Conservation (phyloP, 2,113 vertebrate species). For the Patagioenas fasciata region DNA sequence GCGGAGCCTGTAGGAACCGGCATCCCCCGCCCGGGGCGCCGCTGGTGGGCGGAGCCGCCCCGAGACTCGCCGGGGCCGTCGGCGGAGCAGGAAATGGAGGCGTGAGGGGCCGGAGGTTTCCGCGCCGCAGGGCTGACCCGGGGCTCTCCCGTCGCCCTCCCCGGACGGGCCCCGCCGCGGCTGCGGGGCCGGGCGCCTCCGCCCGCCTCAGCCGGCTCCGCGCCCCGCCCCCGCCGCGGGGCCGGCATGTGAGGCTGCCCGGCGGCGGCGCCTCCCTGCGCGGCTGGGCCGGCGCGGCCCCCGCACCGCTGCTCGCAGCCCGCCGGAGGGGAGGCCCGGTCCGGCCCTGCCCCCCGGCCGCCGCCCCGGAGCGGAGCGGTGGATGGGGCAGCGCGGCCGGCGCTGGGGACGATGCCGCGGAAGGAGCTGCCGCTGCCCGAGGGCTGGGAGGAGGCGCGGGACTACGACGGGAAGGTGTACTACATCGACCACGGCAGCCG, state of each 20-base stretch:
- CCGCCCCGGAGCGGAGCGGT: neutral
- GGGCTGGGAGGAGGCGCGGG: slow-evolving; percentile 95
- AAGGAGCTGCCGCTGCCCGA: slow-evolving; percentile 95
- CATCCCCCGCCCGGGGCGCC: neutral
- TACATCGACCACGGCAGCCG: slow-evolving; percentile 93
- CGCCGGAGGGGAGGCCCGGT: neutral
- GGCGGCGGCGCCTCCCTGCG: neutral
- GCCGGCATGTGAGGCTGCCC: too few relatives aligned
- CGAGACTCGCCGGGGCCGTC: too few relatives aligned
- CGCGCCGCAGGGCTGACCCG: too few relatives aligned
- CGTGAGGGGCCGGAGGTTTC: too few relatives aligned
- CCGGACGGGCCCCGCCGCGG: too few relatives aligned
- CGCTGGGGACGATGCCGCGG: slow-evolving; percentile 89
- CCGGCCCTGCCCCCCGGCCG: neutral
- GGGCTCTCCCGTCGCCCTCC: too few relatives aligned
- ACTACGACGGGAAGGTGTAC: slow-evolving; percentile 95
- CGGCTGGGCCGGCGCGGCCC: neutral
- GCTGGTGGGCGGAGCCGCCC: too few relatives aligned
- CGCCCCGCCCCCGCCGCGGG: too few relatives aligned
- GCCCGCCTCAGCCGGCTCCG: too few relatives aligned
- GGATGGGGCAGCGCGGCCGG: slow-evolving; percentile 78
- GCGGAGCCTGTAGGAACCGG: neutral
- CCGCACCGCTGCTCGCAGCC: neutral
- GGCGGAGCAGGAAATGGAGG: too few relatives aligned
- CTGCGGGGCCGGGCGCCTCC: too few relatives aligned